Evolutionary conservation across 1,140 invertebrate species (phyloP), one percentile per base, ranked within the genome.

Genomic region (Drosophila obscura): DNA sequence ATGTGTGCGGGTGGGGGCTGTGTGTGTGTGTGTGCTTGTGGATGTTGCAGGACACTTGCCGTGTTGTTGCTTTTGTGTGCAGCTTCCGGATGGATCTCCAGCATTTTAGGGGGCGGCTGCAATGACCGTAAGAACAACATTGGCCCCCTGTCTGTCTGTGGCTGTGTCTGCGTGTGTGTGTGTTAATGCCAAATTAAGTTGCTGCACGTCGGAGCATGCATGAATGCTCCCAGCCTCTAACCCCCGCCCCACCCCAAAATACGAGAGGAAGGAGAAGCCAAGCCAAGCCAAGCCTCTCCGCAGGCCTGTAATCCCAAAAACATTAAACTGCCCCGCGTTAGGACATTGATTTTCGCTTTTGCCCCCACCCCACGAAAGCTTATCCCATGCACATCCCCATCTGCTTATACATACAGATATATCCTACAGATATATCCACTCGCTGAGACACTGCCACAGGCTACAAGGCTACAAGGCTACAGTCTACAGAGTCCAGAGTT

Each of bases 141-240:
- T 67, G 55, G 41, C 50, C 26, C 46, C 16, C 45, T 5, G 35
- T 19, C 56, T 49, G 28, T 57, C 24, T 35, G 4, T 60, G 35
- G 26, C 15, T 22, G 43, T 19, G 15, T 43, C 2, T 53, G 35
- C 39, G 13, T 19, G 16, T 73, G 69, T 73, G 41, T 73, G 69
- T 73, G 69, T 73, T 73, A 73, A 73, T 73, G 69, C 67, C 72
- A 73, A 73, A 73, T 73, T 73, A 73, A 73, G 69, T 73, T 73
- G 69, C 57, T 55, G 68, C 68, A 72, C 68, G 68, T 72, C 66
- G 68, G 19, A 68, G 15, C 59, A 64, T 50, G 41, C 26, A 65
- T 22, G 19, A 48, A 26, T 24, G 6, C 35, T 4, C 35, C 35
- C 35, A 4, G 35, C 4, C 35, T 3, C 4, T 1, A 1, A 4